Evolutionary conservation across 2,113 vertebrate genomes (phyloP), one percentile per base, ranked within the genome.

Genomic region (Bolborhynchus lineola): DNA sequence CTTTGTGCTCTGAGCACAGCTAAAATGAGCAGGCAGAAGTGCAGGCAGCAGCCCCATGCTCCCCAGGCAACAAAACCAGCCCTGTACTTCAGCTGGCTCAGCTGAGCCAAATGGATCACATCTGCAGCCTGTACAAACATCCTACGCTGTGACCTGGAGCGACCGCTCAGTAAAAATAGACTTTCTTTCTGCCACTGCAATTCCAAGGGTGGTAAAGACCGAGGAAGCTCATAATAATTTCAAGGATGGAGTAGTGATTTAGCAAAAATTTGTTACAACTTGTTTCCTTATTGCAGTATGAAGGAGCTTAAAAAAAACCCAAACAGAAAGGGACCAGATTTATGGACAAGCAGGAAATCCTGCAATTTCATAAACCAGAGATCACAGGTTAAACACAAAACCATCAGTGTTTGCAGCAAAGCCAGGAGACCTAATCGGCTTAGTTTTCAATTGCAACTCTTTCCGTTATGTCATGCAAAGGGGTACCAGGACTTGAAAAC

Each of bases 331-430:
- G 9, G 26, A 44, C 16, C 1, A 0, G 35, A 86, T 71, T 81
- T 69, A 82, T 4, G 62, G 91, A 91, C 86, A 91, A 94, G 92
- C 78, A 97, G 92, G 95, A 97, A 97, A 97, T 92, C 88, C 92
- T 84, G 47, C 37, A 16, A 86, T 88, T 88, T 42, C 28, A 64
- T 67, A 69, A 81, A 72, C 83, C 71, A 84, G 25, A 94, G 47
- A 70, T 49, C n/a, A 62, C 8, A 72, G 42, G 50, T 76, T 68
- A 92, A 62, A 89, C 44, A 81, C 37, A 86, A 77, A 92, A 79
- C 1, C 41, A 81, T 2, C 31, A 47, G 33, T 46, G 50, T 67
- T 31, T 23, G 50, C 37, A 90, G 55, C 64, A 68, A 86, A 85
- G 41, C 28, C 2, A 1, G n/a, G 14, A 82, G 26, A 28, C 9